Percentiles rank a stretch among this genome's conserved stretches.
Conservation (phyloP, 2,113 vertebrate genomes). For the Oophaga pumilio region DNA sequence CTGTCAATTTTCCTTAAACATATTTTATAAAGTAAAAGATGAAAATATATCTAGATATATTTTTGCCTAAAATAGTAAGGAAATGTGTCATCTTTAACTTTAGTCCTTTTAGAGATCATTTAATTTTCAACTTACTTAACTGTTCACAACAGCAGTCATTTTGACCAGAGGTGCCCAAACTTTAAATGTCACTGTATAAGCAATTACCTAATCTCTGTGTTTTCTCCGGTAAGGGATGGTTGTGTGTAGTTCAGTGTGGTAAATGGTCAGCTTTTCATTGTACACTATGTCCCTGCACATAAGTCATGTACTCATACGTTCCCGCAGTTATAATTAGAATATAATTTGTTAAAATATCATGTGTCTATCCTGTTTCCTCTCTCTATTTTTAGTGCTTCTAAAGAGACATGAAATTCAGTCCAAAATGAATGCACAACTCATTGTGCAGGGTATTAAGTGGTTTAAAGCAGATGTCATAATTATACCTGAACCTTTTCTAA, state of each 20-base stretch:
- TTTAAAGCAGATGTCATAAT: neutral
- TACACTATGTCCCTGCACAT: conserved; percentile 27
- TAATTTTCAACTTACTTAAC: too few species aligned
- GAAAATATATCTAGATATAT: too few species aligned
- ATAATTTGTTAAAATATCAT: conserved; percentile 28
- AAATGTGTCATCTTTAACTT: too few species aligned
- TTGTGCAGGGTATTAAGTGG: neutral
- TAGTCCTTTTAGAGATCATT: too few species aligned
- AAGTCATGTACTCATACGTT: conserved; percentile 16
- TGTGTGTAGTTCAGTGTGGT: neutral
- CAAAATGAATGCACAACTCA: neutral
- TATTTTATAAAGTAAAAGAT: too few species aligned
- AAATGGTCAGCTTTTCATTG: neutral
- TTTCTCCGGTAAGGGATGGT: neutral
- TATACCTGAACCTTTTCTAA: neutral
- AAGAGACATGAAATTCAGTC: conserved; percentile 10
- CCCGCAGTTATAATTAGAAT: conserved; percentile 40
- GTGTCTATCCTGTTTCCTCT: conserved; percentile 47
- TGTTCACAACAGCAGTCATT: too few species aligned
- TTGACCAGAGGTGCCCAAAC: too few species aligned
- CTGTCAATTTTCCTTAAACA: too few species aligned
- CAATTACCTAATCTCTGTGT: neutral
- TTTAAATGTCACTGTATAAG: neutral
- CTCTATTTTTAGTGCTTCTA: conserved; percentile 23
- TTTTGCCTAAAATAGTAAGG: too few species aligned